These are phyloP conservation scores for Yponomeuta malinellus DNA, from an alignment of 2,888 invertebrate genomes.

Conservation along the genomic window DNA sequence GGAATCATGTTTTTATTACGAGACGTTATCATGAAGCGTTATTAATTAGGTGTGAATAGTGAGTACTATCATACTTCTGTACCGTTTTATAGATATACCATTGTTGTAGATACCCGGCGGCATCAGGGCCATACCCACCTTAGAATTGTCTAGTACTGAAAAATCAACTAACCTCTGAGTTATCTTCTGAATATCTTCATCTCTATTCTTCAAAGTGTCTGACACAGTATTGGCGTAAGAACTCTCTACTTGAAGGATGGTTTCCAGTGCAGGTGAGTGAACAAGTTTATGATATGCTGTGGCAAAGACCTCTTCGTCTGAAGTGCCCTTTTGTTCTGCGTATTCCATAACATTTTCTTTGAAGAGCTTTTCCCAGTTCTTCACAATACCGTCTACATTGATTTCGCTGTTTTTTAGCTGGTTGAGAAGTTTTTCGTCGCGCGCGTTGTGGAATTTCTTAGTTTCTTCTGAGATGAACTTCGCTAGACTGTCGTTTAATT, in stretches of 20 bases:
- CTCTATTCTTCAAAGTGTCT: slow-evolving; percentile 82
- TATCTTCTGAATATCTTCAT: slow-evolving; percentile 81
- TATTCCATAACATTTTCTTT: slow-evolving; percentile 89
- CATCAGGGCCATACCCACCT: too few relatives aligned
- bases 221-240: slow-evolving; percentile 88
- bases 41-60: too few relatives aligned
- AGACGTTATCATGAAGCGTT: too few relatives aligned
- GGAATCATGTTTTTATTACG: too few relatives aligned
- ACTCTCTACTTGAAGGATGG: slow-evolving; percentile 91
- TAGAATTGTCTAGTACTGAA: too few relatives aligned
- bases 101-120: too few relatives aligned
- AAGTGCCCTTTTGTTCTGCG: slow-evolving; percentile 86
- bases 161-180: slow-evolving; percentile 72
- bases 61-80: too few relatives aligned
- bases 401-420: slow-evolving; percentile 78
- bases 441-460: slow-evolving; percentile 79
- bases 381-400: slow-evolving; percentile 84
- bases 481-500: slow-evolving; percentile 75
- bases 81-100: too few relatives aligned
- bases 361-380: slow-evolving; percentile 86
- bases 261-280: slow-evolving; percentile 90
- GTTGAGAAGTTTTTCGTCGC: slow-evolving; percentile 77
- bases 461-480: slow-evolving; percentile 81
- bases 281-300: slow-evolving; percentile 88
- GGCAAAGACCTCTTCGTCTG: slow-evolving; percentile 90